Conservation (phyloP, 2,797 vertebrate genomes). For the Threskiornis aethiopicus region DNA sequence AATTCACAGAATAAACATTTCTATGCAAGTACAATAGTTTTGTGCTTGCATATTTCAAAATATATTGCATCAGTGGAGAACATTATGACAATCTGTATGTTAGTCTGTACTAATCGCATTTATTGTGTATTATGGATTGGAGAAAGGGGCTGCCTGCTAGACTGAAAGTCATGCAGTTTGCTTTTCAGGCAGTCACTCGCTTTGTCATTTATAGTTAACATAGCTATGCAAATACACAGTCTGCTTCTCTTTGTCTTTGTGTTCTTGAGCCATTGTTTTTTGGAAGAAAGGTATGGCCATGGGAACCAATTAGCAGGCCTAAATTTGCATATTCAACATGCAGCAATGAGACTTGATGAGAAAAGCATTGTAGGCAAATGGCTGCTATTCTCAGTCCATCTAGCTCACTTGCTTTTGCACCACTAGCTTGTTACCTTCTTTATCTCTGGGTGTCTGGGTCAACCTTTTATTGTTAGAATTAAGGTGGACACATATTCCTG, state of each 20-base stretch:
- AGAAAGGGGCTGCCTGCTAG: neutral
- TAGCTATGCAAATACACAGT: neutral
- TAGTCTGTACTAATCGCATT: neutral
- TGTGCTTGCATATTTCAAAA: neutral
- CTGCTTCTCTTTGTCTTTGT: constrained; percentile 6
- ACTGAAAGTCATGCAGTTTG: neutral
- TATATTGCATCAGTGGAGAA: neutral
- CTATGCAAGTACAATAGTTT: neutral
- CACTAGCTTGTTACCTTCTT: neutral
- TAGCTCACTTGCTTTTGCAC: neutral
- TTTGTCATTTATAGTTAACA: constrained; percentile 27
- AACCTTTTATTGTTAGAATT: neutral
- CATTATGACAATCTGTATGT: neutral
- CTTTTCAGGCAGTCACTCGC: neutral
- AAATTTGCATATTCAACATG: constrained; percentile 36
- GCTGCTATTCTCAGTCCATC: neutral
- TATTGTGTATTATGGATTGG: neutral
- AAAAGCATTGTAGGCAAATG: neutral
- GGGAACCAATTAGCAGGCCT: constrained; percentile 55
- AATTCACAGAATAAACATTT: neutral
- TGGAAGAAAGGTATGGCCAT: neutral
- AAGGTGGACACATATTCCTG: neutral
- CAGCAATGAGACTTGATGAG: neutral
- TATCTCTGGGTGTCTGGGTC: neutral
- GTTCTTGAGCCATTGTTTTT: neutral